Evolutionary conservation across 1,140 invertebrate genomes (phyloP), one percentile per base, ranked within the genome.

Genomic region (Drosophila biarmipes): DNA sequence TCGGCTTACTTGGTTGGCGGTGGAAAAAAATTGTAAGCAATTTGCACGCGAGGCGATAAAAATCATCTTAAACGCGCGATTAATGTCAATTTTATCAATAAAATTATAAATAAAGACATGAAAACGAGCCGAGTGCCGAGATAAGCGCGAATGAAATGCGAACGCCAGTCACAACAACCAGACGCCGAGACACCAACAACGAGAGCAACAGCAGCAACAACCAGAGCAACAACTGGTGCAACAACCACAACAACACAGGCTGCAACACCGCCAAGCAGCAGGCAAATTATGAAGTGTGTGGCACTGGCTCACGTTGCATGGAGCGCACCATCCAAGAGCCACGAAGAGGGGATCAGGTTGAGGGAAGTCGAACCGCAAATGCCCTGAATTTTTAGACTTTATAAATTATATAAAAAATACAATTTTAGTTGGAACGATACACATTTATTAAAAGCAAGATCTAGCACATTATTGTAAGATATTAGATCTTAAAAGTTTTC

Each of bases 51-150:
- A 89, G 53, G 84, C 78, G 87, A 90, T 90, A 90, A 90, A 80
- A 90, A 90, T 90, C 86, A 85, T 85, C 75, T 90, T 90, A 90
- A 90, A 90, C 73, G 86, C 69, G 69, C 86, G 86, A 90, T 90
- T 90, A 90, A 90, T 90, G 86, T 90, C 86, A 90, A 90, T 90
- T 90, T 90, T 90, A 90, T 90, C 86, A 90, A 90, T 90, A 90
- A 87, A 90, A 90, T 86, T 90, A 90, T 90, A 90, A 90, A 90
- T 90, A 90, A 90, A 90, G 81, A 86, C 81, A 90, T 90, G 74
- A 86, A 90, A 90, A 86, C 86, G 81, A 89, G 84, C 79, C 86
- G 79, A 78, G 82, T 53, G 37, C 64, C 66, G 75, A 73, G 85
- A 89, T 82, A 89, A 81, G 81, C 71, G 66, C 75, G 71, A 79